A percentile compares a stretch with the other conserved stretches of the same genome.
Evolutionary conservation across 2,888 invertebrate genomes (phyloP).

Genomic region (Perizoma flavofasciatum): DNA sequence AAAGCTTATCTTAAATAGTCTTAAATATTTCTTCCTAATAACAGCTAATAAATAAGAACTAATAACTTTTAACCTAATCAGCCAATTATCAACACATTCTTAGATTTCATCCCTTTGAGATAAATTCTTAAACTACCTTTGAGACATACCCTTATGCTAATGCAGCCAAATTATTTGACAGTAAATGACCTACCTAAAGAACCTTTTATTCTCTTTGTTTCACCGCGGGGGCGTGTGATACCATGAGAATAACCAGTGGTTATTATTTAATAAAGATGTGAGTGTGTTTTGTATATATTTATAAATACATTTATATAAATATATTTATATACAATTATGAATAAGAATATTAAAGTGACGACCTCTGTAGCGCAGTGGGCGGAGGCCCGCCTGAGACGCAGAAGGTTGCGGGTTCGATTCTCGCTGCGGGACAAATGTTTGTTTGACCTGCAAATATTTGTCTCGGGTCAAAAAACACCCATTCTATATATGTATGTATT

Average conservation of each 20-base stretch:
- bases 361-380: too few relatives aligned
- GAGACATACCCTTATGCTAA: conserved; percentile 69
- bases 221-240: conserved; percentile 46
- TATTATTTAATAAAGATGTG: neutral
- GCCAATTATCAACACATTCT: conserved; percentile 54
- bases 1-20: too few relatives aligned
- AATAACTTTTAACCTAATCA: conserved; percentile 43
- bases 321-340: too few relatives aligned
- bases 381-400: too few relatives aligned
- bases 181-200: conserved; percentile 69
- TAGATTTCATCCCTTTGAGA: conserved; percentile 53
- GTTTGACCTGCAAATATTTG: too few relatives aligned
- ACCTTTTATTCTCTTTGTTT: conserved; percentile 49
- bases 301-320: too few relatives aligned
- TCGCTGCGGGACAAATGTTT: too few relatives aligned
- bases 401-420: too few relatives aligned
- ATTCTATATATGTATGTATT: too few relatives aligned
- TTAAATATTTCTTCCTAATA: neutral
- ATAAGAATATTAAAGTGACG: too few relatives aligned
- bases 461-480: too few relatives aligned
- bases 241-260: conserved; percentile 19
- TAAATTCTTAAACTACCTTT: conserved; percentile 40
- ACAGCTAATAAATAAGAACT: conserved; percentile 11
- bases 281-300: too few relatives aligned
- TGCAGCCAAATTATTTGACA: conserved; percentile 60